Conservation (phyloP, 2,113 vertebrate species). For the Centropus unirufus region DNA sequence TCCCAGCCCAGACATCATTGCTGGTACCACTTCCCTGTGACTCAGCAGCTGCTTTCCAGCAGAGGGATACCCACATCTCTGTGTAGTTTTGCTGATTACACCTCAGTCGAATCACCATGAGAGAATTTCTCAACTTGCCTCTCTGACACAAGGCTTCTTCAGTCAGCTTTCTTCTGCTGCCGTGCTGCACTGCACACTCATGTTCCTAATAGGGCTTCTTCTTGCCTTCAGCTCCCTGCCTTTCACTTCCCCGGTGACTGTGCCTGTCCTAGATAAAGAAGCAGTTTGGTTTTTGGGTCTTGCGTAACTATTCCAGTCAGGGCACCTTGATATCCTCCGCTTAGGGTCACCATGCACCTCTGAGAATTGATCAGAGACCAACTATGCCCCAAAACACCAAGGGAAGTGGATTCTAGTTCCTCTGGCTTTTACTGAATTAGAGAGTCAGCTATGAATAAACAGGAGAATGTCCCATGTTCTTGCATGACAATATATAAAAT, state of each 20-base stretch:
- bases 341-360: background rate
- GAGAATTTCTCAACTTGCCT: background rate
- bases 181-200: accelerated
- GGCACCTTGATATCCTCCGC: background rate
- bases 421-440: background rate
- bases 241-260: background rate
- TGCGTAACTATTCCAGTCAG: background rate
- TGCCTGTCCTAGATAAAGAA: conserved; percentile 11
- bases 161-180: background rate
- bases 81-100: background rate
- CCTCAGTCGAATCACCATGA: background rate
- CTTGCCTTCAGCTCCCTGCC: background rate
- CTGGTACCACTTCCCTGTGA: background rate
- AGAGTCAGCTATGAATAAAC: background rate
- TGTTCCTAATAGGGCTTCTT: background rate
- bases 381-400: background rate
- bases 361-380: background rate
- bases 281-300: background rate
- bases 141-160: background rate
- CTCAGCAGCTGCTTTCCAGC: background rate
- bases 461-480: background rate
- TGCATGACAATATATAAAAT: background rate
- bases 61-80: background rate
- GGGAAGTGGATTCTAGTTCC: background rate
- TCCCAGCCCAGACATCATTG: background rate